Percentiles rank a stretch among this genome's conserved stretches.
These are phyloP conservation scores for Centropus unirufus DNA, from an alignment of 2,113 vertebrate genomes.

Conservation along the genomic window DNA sequence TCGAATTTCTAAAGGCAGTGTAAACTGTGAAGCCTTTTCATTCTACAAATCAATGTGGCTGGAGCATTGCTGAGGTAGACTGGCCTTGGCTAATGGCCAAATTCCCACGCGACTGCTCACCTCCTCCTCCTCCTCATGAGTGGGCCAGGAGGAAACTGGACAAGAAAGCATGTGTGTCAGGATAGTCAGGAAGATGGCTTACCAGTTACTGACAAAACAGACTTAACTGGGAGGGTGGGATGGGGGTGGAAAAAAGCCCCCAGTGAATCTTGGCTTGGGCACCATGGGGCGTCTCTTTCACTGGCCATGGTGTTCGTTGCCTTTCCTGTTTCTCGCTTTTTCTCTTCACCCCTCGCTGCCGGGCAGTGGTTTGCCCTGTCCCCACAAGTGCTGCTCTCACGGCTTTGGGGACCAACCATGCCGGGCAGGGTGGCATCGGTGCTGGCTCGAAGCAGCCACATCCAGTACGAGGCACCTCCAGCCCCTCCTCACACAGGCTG, in stretches of 20 bases:
- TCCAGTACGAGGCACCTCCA: rapidly evolving
- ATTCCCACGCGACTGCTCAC: background rate
- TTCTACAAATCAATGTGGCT: background rate
- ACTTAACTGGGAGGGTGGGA: background rate
- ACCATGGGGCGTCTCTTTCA: rapidly evolving
- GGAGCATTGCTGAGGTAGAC: rapidly evolving
- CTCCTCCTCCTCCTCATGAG: rapidly evolving
- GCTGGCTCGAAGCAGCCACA: background rate
- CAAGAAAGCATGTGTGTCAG: background rate
- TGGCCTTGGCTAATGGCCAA: background rate
- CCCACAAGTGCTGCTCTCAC: rapidly evolving
- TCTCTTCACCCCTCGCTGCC: background rate
- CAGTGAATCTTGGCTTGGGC: background rate
- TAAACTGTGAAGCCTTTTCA: background rate
- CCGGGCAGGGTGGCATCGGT: background rate
- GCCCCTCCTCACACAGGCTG: rapidly evolving
- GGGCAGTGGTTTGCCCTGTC: background rate
- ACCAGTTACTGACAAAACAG: background rate
- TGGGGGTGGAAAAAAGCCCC: no score
- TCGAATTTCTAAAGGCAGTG: background rate
- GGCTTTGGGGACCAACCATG: background rate
- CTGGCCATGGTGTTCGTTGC: background rate
- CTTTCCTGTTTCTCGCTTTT: background rate
- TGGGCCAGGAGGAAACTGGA: background rate
- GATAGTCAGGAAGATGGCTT: background rate